Conservation (phyloP, 2,888 invertebrate genomes). For the Chymomyza fuscimana region DNA sequence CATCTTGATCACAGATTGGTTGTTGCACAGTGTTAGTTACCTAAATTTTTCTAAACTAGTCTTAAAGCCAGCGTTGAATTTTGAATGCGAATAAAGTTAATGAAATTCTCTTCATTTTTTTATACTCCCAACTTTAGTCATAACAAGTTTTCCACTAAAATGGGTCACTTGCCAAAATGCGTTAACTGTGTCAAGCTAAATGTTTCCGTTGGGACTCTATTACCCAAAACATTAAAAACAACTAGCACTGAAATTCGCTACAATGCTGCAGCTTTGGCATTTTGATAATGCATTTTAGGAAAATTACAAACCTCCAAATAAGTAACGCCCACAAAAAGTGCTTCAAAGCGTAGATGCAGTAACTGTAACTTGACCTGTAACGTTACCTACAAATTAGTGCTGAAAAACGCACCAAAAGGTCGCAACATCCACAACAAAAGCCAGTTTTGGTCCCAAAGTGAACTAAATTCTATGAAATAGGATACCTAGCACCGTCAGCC, state of each 20-base stretch:
- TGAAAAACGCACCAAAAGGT: constrained; percentile 13
- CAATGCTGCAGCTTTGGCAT: neutral
- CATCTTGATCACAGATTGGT: neutral
- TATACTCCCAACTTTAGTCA: neutral
- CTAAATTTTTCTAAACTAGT: no score
- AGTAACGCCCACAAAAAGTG: neutral
- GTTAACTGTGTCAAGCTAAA: neutral
- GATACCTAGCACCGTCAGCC: neutral
- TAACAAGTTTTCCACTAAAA: neutral
- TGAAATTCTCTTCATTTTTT: neutral
- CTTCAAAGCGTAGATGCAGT: constrained; percentile 7
- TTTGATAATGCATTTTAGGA: neutral
- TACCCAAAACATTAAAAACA: neutral
- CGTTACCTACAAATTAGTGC: constrained; percentile 46
- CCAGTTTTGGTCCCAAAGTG: constrained; percentile 41
- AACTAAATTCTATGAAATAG: constrained; percentile 30
- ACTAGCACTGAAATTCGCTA: neutral
- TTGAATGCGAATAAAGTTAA: neutral
- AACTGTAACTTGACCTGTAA: constrained; percentile 40
- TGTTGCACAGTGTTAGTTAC: no score
- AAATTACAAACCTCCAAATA: neutral
- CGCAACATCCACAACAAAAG: constrained; percentile 1
- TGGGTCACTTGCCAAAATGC: neutral
- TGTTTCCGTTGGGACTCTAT: neutral
- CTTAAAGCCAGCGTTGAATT: neutral